These are phyloP conservation scores for Champsocephalus esox DNA, from an alignment of 2,797 vertebrate species.

Conservation along the genomic window DNA sequence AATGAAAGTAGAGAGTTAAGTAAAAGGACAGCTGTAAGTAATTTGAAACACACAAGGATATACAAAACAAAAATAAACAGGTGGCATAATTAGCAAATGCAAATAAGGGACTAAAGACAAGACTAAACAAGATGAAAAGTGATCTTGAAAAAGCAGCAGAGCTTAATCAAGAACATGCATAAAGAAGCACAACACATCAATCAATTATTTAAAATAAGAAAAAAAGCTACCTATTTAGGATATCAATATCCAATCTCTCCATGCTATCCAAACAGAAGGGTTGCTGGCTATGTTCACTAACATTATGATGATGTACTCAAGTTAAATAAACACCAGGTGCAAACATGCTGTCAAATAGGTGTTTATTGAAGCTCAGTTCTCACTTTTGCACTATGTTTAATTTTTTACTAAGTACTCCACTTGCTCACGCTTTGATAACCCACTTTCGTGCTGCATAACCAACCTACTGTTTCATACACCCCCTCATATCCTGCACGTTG, in stretches of 20 bases:
- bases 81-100: background rate
- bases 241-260: conserved; percentile 22
- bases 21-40: background rate
- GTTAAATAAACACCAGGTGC: conserved; percentile 21
- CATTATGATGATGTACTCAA: conserved; percentile 12
- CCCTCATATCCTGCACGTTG: conserved; percentile 70
- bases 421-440: conserved; percentile 69
- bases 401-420: conserved; percentile 55
- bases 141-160: background rate
- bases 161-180: background rate
- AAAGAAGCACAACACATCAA: conserved; percentile 2
- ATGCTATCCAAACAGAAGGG: conserved; percentile 14
- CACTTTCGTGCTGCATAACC: conserved; percentile 73
- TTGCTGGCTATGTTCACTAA: background rate
- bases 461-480: conserved; percentile 72
- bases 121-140: conserved; percentile 3
- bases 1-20: background rate
- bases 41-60: background rate
- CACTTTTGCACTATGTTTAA: conserved; percentile 55
- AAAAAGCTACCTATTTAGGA: conserved; percentile 21
- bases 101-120: background rate
- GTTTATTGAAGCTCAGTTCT: conserved; percentile 58
- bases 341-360: conserved; percentile 43
- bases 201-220: conserved; percentile 30
- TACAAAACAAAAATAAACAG: background rate